Conservation (phyloP, 1,140 invertebrate genomes). For the Drosophila prosaltans region DNA sequence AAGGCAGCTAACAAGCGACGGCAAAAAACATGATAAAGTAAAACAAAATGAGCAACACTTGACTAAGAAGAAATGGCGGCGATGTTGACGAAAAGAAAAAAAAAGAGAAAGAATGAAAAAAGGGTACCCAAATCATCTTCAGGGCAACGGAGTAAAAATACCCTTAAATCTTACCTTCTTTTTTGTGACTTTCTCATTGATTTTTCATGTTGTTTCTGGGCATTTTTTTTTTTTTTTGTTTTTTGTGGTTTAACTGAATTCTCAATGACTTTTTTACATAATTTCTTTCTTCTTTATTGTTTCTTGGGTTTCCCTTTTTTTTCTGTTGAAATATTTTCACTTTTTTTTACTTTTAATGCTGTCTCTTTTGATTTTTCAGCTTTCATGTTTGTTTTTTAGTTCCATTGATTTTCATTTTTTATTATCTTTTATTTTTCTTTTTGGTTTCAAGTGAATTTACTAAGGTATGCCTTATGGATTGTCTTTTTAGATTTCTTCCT, state of each 20-base stretch:
- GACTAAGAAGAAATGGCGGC: slow-evolving; percentile 19
- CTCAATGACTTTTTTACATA: slow-evolving; percentile 4
- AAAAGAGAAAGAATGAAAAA: neutral
- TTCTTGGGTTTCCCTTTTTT: neutral
- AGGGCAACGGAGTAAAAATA: neutral
- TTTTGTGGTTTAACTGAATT: neutral
- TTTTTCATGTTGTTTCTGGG: neutral
- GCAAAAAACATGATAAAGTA: slow-evolving; percentile 50
- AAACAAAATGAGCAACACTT: slow-evolving; percentile 60
- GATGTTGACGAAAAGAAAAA: slow-evolving; percentile 18
- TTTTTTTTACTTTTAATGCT: neutral
- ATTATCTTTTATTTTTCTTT: neutral
- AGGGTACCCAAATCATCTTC: neutral
- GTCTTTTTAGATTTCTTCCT: too few species aligned
- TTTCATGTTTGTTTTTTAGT: neutral
- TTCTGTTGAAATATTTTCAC: neutral
- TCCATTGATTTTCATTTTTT: neutral
- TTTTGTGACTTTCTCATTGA: neutral
- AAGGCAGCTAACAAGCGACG: slow-evolving; percentile 49
- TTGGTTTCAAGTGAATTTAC: too few species aligned
- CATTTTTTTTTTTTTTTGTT: neutral
- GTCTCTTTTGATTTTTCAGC: neutral
- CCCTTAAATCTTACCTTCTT: neutral
- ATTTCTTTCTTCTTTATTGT: neutral
- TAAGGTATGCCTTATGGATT: too few species aligned